Percentiles rank a stretch among this genome's conserved stretches.
These are phyloP conservation scores for Centropristis striata DNA, from an alignment of 2,113 vertebrate genomes.

Conservation along the genomic window DNA sequence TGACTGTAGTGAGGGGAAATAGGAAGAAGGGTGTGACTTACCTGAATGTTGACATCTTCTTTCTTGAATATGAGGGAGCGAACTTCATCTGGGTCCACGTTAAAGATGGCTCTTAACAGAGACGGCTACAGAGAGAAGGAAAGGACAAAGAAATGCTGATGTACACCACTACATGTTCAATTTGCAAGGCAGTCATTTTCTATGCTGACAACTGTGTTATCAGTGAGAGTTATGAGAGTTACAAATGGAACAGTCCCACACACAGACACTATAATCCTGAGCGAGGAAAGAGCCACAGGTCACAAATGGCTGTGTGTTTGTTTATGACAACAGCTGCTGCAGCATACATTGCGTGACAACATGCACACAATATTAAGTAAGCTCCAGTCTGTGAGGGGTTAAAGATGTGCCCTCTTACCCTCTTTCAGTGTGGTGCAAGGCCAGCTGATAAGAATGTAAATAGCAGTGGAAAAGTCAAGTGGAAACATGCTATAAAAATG, in stretches of 20 bases:
- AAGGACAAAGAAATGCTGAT: neutral
- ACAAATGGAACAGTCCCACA: slow-evolving; percentile 26
- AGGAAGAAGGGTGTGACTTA: slow-evolving; percentile 60
- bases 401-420: slow-evolving; percentile 3
- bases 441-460: slow-evolving; percentile 37
- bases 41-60: slow-evolving; percentile 99
- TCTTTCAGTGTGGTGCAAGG: neutral
- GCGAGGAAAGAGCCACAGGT: slow-evolving; percentile 22
- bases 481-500: neutral
- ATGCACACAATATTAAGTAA: neutral
- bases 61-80: slow-evolving; percentile 98
- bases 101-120: slow-evolving; percentile 98
- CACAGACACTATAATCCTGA: slow-evolving; percentile 35
- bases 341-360: neutral
- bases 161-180: neutral
- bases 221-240: slow-evolving; percentile 33
- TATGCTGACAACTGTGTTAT: slow-evolving; percentile 46
- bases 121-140: slow-evolving; percentile 87
- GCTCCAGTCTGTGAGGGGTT: slow-evolving; percentile 8
- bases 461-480: slow-evolving; percentile 10
- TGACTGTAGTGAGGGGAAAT: neutral
- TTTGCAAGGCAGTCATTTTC: slow-evolving; percentile 47
- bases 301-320: slow-evolving; percentile 26
- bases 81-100: slow-evolving; percentile 97
- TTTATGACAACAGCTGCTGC: slow-evolving; percentile 54